Conservation (phyloP, 2,888 invertebrate species). For the Rhingia campestris region DNA sequence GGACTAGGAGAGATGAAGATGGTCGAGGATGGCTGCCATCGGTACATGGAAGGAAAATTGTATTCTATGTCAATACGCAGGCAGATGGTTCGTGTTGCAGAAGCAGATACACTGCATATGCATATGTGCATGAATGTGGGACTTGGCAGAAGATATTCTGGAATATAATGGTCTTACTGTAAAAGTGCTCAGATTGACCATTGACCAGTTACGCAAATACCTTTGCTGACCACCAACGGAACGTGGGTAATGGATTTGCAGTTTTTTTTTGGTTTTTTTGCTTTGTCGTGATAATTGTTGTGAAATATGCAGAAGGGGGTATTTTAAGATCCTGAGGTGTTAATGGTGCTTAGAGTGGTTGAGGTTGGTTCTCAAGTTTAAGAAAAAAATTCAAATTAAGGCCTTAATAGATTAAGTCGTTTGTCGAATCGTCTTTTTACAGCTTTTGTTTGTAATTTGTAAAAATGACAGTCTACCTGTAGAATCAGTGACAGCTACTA, state of each 20-base stretch:
- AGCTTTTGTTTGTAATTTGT: too few relatives aligned
- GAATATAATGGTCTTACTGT: slow-evolving; percentile 61
- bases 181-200: slow-evolving; percentile 30
- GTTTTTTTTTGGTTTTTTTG: background rate
- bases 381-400: too few relatives aligned
- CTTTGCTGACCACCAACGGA: slow-evolving; percentile 19
- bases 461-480: too few relatives aligned
- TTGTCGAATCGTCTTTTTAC: too few relatives aligned
- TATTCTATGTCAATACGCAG: slow-evolving; percentile 41
- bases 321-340: too few relatives aligned
- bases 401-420: too few relatives aligned
- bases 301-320: too few relatives aligned
- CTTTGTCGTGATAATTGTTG: too few relatives aligned
- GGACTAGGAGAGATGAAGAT: slow-evolving; percentile 2
- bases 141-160: slow-evolving; percentile 21
- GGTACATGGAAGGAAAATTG: slow-evolving; percentile 30
- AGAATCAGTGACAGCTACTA: too few relatives aligned
- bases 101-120: background rate
- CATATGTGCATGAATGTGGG: background rate
- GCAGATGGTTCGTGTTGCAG: background rate
- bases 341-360: too few relatives aligned
- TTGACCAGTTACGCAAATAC: slow-evolving; percentile 55
- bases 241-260: background rate
- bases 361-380: too few relatives aligned
- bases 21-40: slow-evolving; percentile 3